phyloP scores from a whole-genome alignment of 2,888 invertebrate genomes.

The Stegana nigrithorax region DNA sequence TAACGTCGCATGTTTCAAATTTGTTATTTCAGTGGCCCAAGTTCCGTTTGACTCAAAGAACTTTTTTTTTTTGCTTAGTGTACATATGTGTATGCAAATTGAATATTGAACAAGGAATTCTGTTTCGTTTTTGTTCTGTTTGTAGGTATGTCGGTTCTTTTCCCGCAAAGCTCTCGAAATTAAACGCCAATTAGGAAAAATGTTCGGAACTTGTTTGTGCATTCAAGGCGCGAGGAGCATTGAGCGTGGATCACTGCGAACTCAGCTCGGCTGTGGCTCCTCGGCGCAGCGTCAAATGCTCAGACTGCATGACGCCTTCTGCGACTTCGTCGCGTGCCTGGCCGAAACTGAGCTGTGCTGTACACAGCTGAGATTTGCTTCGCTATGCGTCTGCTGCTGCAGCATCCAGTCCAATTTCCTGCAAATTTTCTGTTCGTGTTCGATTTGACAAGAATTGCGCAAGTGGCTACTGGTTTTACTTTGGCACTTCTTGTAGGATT shows the following conservation, averaged over 20 bases:
- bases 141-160: not conserved
- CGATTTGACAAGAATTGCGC: slow-evolving; percentile 3
- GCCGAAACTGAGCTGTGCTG: not conserved
- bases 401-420: too few species aligned
- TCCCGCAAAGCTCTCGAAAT: slow-evolving; percentile 45
- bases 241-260: slow-evolving; percentile 37
- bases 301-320: slow-evolving; percentile 59
- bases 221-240: slow-evolving; percentile 24
- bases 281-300: slow-evolving; percentile 25
- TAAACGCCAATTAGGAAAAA: slow-evolving; percentile 69
- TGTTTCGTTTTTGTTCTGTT: slow-evolving; percentile 13
- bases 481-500: slow-evolving; percentile 20
- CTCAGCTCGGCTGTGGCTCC: too few species aligned
- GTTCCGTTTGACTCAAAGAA: too few species aligned
- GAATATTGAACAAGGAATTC: slow-evolving; percentile 24
- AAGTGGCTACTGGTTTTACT: not conserved
- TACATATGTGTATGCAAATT: slow-evolving; percentile 57
- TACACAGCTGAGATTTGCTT: not conserved
- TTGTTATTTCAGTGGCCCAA: too few species aligned
- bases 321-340: slow-evolving; percentile 10
- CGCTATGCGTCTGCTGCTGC: not conserved
- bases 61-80: too few species aligned
- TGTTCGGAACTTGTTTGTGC: slow-evolving; percentile 61
- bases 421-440: too few species aligned
- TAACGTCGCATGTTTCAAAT: slow-evolving; percentile 43